Conservation (phyloP, 2,113 vertebrate genomes). For the Harpagus bidentatus region DNA sequence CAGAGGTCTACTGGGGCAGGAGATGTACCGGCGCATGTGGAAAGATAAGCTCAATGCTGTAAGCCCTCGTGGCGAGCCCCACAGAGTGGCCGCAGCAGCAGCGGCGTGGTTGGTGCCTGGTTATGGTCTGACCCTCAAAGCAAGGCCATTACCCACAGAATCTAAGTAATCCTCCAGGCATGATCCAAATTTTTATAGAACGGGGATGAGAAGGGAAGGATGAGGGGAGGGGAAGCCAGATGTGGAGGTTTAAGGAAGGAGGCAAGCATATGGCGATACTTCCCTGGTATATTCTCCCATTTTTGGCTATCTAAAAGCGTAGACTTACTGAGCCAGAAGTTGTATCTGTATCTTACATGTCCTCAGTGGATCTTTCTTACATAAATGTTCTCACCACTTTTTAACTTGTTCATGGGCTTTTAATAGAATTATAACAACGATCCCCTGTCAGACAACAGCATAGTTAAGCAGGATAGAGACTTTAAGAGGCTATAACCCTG, state of each 20-base stretch:
- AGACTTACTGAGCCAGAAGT: background rate
- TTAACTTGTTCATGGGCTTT: background rate
- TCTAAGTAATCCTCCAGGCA: conserved; percentile 68
- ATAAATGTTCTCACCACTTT: background rate
- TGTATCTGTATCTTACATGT: background rate
- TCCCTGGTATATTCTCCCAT: background rate
- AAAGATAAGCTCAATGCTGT: conserved; percentile 77
- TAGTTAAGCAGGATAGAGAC: background rate
- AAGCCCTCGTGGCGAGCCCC: conserved; percentile 75
- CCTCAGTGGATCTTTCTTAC: background rate
- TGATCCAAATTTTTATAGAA: background rate
- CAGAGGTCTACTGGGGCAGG: conserved; percentile 77
- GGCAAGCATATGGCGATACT: background rate
- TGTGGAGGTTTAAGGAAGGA: background rate
- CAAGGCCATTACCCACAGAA: conserved; percentile 77
- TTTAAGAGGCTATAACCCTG: background rate
- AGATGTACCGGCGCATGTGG: conserved; percentile 74
- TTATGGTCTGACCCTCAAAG: conserved; percentile 79
- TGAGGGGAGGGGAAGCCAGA: background rate
- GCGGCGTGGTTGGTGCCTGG: conserved; percentile 77
- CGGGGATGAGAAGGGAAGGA: background rate
- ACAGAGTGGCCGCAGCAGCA: conserved; percentile 78
- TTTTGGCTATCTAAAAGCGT: background rate
- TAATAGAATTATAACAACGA: background rate
- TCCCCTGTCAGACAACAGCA: background rate